A percentile compares a stretch with the other conserved stretches of the same genome.
Evolutionary conservation across 2,113 vertebrate genomes (phyloP).

Genomic region (Corynorhinus townsendii): DNA sequence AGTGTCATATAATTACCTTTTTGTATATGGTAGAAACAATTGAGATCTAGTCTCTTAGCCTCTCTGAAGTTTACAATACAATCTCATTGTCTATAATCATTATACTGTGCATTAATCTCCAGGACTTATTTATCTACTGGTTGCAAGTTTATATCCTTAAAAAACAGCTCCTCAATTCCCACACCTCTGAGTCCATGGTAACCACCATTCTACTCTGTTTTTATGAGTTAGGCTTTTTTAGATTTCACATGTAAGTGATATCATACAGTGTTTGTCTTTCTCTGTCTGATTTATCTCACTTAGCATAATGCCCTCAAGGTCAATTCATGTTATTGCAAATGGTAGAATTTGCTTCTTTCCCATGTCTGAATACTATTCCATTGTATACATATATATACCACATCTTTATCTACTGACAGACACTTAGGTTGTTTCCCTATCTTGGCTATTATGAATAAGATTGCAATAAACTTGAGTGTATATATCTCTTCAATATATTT

Average conservation of each 20-base stretch:
- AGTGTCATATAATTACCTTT: not conserved
- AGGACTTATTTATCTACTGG: not conserved
- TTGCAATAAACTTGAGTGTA: not conserved
- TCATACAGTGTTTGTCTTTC: not conserved
- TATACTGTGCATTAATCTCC: too few species aligned
- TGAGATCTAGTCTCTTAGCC: not conserved
- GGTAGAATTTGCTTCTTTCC: not conserved
- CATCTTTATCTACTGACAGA: not conserved
- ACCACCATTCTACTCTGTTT: not conserved
- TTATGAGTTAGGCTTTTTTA: not conserved
- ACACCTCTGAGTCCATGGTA: not conserved
- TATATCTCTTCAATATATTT: not conserved
- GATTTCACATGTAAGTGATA: not conserved
- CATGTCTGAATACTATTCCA: not conserved
- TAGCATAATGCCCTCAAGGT: not conserved
- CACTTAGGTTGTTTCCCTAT: not conserved
- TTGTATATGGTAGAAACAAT: not conserved
- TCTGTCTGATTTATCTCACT: not conserved
- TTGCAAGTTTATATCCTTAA: not conserved
- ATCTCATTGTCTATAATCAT: not conserved
- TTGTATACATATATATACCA: not conserved
- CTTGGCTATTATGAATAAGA: not conserved
- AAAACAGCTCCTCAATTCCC: not conserved
- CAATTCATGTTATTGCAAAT: not conserved
- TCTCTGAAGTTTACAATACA: not conserved